Evolutionary conservation across 2,113 vertebrate genomes (phyloP), one percentile per base, ranked within the genome.

Genomic region (Brienomyrus longianalis): DNA sequence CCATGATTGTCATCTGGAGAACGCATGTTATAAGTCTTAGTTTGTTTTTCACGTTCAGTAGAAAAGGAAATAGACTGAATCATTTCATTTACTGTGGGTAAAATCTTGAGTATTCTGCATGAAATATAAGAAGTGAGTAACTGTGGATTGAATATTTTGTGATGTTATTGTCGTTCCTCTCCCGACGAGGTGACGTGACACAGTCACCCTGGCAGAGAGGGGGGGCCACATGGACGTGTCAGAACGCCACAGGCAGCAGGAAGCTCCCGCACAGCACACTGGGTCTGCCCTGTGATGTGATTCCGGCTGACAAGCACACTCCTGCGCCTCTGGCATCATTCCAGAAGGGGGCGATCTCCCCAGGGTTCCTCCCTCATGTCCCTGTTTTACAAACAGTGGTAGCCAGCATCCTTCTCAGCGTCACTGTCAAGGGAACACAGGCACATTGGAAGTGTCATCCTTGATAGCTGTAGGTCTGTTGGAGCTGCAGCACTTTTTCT

Each of bases 231-330:
- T 35, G 8, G 3, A 5, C 3, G 47, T 9, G 6, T 45, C 27
- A 77, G 45, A 27, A 7, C 3, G 0, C 35, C 74, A 77, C 17
- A 8, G 74, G 74, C 31, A 43, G 5, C 62, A 88, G 59, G 88
- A 74, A 77, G 62, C 23, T n/a, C 88, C 74, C 88, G 15, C 74
- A 43, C 88, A 54, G 50, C 43, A n/a, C 54, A 45, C 88, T 17
- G 35, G n/a, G 17, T 83, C 66, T 31, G 35, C 3, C 31, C 74
- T 83, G 88, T 52, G 88, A 89, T 89, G 52, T 50, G 70, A 89
- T 89, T 83, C 48, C 19, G n/a, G 50, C 27, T 39, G 31, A 74
- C 74, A 51, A 54, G 48, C 52, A 31, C 77, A 51, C 66, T 88
- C 11, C 88, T 56, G 48, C 35, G 35, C 48, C 35, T 5, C 70